Evolutionary conservation across 2,888 invertebrate genomes (phyloP).

Genomic region (Epinotia nisella): DNA sequence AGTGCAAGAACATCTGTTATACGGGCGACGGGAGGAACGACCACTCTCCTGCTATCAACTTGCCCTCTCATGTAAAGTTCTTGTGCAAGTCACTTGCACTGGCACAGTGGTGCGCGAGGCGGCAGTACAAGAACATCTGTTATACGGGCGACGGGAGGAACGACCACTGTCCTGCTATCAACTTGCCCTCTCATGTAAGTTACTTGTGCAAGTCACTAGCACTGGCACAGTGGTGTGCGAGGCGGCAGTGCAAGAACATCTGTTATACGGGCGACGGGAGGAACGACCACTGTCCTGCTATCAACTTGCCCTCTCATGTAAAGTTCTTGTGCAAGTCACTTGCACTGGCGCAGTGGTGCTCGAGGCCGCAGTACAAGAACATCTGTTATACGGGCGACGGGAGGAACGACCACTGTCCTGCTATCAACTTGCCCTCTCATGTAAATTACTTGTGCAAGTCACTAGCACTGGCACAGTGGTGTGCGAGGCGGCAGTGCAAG

Average conservation of each 20-base stretch:
- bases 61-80: constrained; percentile 47
- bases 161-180: constrained; percentile 71
- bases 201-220: constrained; percentile 50
- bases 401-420: background rate
- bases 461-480: constrained; percentile 69
- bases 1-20: background rate
- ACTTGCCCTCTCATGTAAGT: constrained; percentile 65
- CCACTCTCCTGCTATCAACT: constrained; percentile 1
- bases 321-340: background rate
- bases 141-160: constrained; percentile 76
- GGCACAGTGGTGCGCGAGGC: constrained; percentile 61
- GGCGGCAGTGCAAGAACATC: constrained; percentile 53
- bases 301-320: constrained; percentile 55
- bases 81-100: constrained; percentile 75
- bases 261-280: constrained; percentile 74
- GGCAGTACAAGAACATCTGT: constrained; percentile 55
- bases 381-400: background rate
- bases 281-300: constrained; percentile 74
- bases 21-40: background rate
- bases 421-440: background rate
- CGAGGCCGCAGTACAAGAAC: too few relatives aligned
- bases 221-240: constrained; percentile 64
- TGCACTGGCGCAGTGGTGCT: background rate
- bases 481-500: constrained; percentile 52
- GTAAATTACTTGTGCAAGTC: constrained; percentile 74